Conservation (phyloP, 2,797 vertebrate genomes). For the Leuciscus waleckii region DNA sequence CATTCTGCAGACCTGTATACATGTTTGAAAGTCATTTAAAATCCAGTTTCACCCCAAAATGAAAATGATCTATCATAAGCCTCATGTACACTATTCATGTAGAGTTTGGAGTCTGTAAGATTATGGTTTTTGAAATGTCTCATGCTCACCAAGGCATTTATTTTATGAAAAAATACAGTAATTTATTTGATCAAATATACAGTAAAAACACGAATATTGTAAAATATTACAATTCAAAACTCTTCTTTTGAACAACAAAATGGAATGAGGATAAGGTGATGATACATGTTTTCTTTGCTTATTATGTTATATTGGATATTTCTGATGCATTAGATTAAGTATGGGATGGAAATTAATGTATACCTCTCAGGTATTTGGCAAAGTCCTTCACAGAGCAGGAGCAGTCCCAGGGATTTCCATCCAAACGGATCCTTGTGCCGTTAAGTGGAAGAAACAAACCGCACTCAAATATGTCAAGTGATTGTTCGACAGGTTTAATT, state of each 20-base stretch:
- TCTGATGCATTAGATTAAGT: background rate
- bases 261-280: background rate
- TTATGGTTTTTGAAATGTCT: background rate
- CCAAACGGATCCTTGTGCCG: slow-evolving; percentile 64
- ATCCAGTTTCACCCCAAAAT: background rate
- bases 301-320: background rate
- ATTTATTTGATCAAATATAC: background rate
- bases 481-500: slow-evolving; percentile 78
- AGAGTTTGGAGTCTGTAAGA: background rate
- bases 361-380: slow-evolving; percentile 51
- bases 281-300: background rate
- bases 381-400: slow-evolving; percentile 65
- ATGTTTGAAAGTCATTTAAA: background rate
- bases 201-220: background rate
- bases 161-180: background rate
- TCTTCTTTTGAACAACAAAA: background rate
- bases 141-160: background rate
- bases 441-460: slow-evolving; percentile 47
- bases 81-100: background rate
- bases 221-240: background rate
- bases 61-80: background rate
- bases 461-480: slow-evolving; percentile 65
- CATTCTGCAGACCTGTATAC: slow-evolving; percentile 69
- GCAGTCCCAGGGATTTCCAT: slow-evolving; percentile 79
- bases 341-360: background rate